phyloP scores from a whole-genome alignment of 2,113 vertebrate genomes.

The Mobula birostris region DNA sequence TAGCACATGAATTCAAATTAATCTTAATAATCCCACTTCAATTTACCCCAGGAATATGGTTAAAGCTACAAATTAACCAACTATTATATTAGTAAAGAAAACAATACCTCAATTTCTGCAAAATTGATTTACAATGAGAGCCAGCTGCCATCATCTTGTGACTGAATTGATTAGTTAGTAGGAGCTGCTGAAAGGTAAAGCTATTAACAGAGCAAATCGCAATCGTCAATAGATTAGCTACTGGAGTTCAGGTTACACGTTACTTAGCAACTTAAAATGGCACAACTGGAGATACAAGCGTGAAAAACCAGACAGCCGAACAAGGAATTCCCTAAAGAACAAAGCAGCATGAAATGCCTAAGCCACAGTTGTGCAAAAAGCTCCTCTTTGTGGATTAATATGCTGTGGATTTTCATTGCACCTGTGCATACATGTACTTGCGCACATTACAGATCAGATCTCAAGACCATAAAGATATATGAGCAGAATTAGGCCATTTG shows the following conservation, averaged over 20 bases:
- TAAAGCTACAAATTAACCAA: neutral
- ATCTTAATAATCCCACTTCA: neutral
- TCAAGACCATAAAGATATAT: no score
- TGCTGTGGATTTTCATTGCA: no score
- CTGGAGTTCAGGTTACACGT: neutral
- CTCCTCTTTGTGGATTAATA: no score
- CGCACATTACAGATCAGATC: no score
- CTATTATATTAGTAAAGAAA: neutral
- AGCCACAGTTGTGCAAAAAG: no score
- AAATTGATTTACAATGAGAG: neutral
- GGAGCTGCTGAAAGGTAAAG: neutral
- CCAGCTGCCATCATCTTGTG: no score
- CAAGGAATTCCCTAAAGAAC: neutral
- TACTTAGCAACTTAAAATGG: neutral
- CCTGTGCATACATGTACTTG: no score
- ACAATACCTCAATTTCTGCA: neutral
- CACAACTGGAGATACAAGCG: neutral
- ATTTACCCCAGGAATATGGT: neutral
- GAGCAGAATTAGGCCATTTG: no score
- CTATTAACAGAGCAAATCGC: neutral
- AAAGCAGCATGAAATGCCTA: neutral
- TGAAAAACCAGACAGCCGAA: neutral
- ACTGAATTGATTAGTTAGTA: neutral
- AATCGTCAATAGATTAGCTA: neutral
- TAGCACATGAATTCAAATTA: neutral